Percentiles rank a stretch among this genome's conserved stretches.
Evolutionary conservation across 2,888 invertebrate genomes (phyloP).

Genomic region (Hybos culiciformis): DNA sequence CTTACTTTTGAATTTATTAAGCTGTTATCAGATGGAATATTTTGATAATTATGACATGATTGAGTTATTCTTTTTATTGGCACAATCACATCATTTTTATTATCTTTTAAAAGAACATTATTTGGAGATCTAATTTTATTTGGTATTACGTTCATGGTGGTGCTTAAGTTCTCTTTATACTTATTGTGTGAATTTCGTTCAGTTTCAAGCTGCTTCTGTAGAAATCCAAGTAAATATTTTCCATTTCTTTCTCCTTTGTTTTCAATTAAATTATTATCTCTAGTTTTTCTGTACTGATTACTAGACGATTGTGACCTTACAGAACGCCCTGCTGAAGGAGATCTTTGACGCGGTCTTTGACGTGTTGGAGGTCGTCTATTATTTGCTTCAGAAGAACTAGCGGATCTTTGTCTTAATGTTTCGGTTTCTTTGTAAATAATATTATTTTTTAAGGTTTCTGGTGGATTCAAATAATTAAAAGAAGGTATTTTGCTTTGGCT

Average conservation of each 20-base stretch:
- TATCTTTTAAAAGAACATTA: too few species aligned
- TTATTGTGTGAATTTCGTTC: slow-evolving; percentile 13
- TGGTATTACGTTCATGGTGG: too few species aligned
- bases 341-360: not conserved
- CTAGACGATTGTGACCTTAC: not conserved
- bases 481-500: slow-evolving; percentile 14
- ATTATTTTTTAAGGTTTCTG: not conserved
- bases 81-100: slow-evolving; percentile 9
- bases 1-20: not conserved
- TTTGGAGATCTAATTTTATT: too few species aligned
- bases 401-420: slow-evolving; percentile 6
- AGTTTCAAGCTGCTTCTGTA: slow-evolving; percentile 11
- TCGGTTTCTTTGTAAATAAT: slow-evolving; percentile 6
- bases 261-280: not conserved
- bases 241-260: slow-evolving; percentile 8
- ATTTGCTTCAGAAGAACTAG: too few species aligned
- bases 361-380: not conserved
- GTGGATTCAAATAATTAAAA: slow-evolving; percentile 15
- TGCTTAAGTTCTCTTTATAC: too few species aligned
- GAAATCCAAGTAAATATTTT: slow-evolving; percentile 13
- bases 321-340: not conserved
- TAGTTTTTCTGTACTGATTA: slow-evolving; percentile 1
- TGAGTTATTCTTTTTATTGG: slow-evolving; percentile 14
- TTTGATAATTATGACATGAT: slow-evolving; percentile 15
- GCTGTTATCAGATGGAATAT: slow-evolving; percentile 10